Base-by-base conservation (phyloP, 2,797 vertebrate species). In the Tympanoctomys barrerae region DNA sequence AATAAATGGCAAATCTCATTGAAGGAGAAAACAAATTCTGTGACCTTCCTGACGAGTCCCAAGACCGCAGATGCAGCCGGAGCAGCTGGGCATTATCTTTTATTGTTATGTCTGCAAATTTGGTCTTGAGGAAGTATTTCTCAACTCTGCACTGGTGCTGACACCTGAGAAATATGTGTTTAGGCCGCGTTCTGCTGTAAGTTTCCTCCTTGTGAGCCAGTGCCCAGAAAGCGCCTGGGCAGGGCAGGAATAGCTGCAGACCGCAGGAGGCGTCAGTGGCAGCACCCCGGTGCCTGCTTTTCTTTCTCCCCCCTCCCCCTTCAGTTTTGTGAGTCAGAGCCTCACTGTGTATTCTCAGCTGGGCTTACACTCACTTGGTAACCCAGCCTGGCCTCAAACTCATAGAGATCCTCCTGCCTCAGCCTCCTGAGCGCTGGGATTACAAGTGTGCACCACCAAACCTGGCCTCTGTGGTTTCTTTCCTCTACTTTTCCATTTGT, bases 21-120 rank as follows among this genome's bases (percentile, higher is more conserved):
- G 87, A 89, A 64, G 61, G 62, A 92, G 54, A 93, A 80, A 90
- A 92, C 33, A 26, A 64, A 21, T 10, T 16, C 73, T 10, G 4
- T 28, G 92, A 62, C 78, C 66, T 33, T 66, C 78, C 42, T 5
- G 77, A 75, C 33, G 12, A 61, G 28, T 10, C 54, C 81, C 54
- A 4, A 33, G 87, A 86, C 31, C 49, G 3, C 54, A 16, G 66
- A 28, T 5, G 0, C 1, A 2, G 21, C 33, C 11, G 5, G 1
- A 12, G 28, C 54, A 59, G 80, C 80, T 39, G 10, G 5, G 22
- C 7, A 13, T 59, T 14, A 2, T 8, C 39, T 46, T 42, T 73
- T 73, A 73, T 73, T 73, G 39, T 73, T 26, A 11, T 26, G 70
- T 46, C 26, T 75, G 39, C 39, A 16, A 46, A 75, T 46, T 14